These are phyloP conservation scores for Camponotus pennsylvanicus DNA, from an alignment of 1,140 invertebrate species.

Conservation along the genomic window DNA sequence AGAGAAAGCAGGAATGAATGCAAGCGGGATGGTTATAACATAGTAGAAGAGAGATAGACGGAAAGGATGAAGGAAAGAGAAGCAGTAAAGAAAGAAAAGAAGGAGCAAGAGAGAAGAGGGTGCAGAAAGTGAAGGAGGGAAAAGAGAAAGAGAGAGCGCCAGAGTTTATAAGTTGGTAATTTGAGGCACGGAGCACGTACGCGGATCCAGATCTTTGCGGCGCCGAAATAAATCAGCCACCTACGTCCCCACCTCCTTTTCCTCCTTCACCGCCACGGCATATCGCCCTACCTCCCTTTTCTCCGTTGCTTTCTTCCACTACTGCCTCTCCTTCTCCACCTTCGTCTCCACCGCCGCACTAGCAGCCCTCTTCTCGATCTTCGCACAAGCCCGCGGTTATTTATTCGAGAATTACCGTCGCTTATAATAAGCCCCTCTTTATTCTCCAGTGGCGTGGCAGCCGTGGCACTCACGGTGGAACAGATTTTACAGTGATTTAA, in stretches of 20 bases:
- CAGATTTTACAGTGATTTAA: slow-evolving; percentile 86
- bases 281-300: slow-evolving; percentile 65
- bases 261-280: slow-evolving; percentile 65
- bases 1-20: not conserved
- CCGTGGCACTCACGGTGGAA: slow-evolving; percentile 79
- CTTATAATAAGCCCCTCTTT: slow-evolving; percentile 87
- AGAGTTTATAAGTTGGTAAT: slow-evolving; percentile 87
- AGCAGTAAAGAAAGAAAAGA: slow-evolving; percentile 14
- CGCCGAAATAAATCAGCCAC: slow-evolving; percentile 85
- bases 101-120: slow-evolving; percentile 63
- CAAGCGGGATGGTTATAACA: slow-evolving; percentile 14
- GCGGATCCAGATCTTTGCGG: slow-evolving; percentile 85
- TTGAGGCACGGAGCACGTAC: slow-evolving; percentile 85
- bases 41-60: not conserved
- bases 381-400: slow-evolving; percentile 82
- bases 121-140: slow-evolving; percentile 50
- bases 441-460: slow-evolving; percentile 81
- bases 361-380: slow-evolving; percentile 70
- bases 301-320: slow-evolving; percentile 58
- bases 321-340: slow-evolving; percentile 12
- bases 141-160: slow-evolving; percentile 61
- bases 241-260: slow-evolving; percentile 77
- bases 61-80: not conserved
- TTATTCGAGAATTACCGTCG: slow-evolving; percentile 86
- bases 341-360: slow-evolving; percentile 48